A percentile compares a stretch with the other conserved stretches of the same genome.
Conservation (phyloP, 2,797 vertebrate species). For the Mormyrus proboscirostris region DNA sequence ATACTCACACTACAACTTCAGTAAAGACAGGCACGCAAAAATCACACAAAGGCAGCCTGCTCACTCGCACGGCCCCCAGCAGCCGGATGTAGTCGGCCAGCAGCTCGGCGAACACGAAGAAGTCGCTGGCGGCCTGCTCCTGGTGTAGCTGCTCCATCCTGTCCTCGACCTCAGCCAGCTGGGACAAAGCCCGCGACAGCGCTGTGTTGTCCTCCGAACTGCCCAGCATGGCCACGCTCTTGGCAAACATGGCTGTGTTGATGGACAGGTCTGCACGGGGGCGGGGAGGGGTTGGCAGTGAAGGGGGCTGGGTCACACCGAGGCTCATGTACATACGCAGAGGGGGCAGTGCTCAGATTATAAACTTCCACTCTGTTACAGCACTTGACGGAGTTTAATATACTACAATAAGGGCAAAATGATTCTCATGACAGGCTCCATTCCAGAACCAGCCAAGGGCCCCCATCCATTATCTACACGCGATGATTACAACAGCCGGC, state of each 20-base stretch:
- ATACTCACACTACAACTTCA: neutral
- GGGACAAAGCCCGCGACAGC: conserved; percentile 85
- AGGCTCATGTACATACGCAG: neutral
- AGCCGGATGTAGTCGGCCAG: conserved; percentile 92
- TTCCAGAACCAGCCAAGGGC: neutral
- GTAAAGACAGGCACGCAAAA: neutral
- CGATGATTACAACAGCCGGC: neutral
- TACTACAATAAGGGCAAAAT: neutral
- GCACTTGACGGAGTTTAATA: neutral
- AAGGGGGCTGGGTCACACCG: neutral
- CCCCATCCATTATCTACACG: neutral
- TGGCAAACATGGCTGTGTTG: conserved; percentile 89
- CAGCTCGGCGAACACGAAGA: conserved; percentile 84
- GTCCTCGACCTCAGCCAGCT: conserved; percentile 95
- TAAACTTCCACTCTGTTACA: neutral
- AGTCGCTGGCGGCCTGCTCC: conserved; percentile 84
- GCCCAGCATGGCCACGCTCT: conserved; percentile 93
- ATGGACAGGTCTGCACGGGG: conserved; percentile 64
- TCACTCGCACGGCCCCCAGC: conserved; percentile 81
- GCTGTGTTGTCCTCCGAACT: conserved; percentile 97
- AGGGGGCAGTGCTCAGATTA: neutral
- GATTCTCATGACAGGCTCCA: neutral
- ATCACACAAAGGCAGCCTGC: neutral
- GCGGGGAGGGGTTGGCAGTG: too few relatives aligned
- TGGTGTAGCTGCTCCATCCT: conserved; percentile 94